Base-by-base conservation (phyloP, 37 sponge, comb jelly and placozoan species). In the Lycopodina hypogea region DNA sequence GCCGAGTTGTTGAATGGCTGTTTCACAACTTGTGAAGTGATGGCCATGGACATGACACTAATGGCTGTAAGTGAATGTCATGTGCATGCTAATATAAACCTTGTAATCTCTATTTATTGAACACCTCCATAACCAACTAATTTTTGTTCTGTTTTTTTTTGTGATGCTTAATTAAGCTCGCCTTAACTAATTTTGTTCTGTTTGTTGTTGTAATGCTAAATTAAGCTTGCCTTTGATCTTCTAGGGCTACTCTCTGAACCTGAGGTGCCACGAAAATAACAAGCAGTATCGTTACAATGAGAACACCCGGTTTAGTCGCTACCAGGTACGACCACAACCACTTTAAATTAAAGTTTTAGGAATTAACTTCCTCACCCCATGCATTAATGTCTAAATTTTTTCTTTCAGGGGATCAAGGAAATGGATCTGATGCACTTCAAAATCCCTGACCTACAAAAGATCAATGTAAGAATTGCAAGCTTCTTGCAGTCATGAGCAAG, bases 1-100 rank as follows among this genome's bases (percentile, higher is more conserved):
- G 83, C 90, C 11, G 90, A 95, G 76, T 78, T 88, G 45, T 75
- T 92, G 53, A 87, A 84, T 24, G 93, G 93, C 29, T 81, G 84
- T 35, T 78, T 87, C 24, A 33, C 78, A 18, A 42, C 48, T 2
- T 61, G 72, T 32, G 85, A 81, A 29, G 52, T 92, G 26, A 56
- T 61, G 42, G 1, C 62, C 0, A 74, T 91, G 70, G 56, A 42
- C 7, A 41, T 90, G 74, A 74, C 53, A 3, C 75, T 90, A 17
- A 15, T 72, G 24, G 24, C 68, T n/a, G 53, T 74, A 48, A 52
- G 72, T 64, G 14, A 36, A n/a, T n/a, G n/a, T n/a, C n/a, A n/a
- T n/a, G n/a, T n/a, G n/a, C n/a, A n/a, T n/a, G n/a, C n/a, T n/a
- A n/a, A n/a, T 56, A 23, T 42, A 29, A 51, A 72, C 26, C 51